Conservation (phyloP, 64 coral and sea anemone genomes). For the Trachythela sp. region DNA sequence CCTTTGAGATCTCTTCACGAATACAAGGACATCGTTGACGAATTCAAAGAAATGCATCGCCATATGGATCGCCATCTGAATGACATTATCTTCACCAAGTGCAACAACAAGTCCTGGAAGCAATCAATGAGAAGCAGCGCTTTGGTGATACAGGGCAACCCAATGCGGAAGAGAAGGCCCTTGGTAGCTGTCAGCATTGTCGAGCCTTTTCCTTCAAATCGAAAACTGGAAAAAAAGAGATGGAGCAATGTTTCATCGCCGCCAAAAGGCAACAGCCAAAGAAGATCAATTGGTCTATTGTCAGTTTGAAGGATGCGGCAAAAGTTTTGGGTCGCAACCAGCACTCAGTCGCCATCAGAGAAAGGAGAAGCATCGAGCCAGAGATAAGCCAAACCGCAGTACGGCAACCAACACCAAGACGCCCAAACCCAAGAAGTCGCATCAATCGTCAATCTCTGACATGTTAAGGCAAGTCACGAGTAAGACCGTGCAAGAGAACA, state of each 20-base stretch:
- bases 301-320: neutral
- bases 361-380: slow-evolving; percentile 10
- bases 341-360: neutral
- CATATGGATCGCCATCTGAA: neutral
- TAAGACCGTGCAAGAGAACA: no score
- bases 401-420: neutral
- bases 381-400: neutral
- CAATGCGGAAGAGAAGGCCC: neutral
- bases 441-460: slow-evolving; percentile 6
- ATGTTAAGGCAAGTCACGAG: neutral
- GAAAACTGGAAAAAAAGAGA: neutral
- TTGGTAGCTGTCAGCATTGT: neutral
- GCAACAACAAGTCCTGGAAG: no score
- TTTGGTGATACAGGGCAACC: neutral
- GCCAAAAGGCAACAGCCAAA: slow-evolving; percentile 18
- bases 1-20: neutral
- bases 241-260: neutral
- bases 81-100: no score
- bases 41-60: neutral
- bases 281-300: neutral
- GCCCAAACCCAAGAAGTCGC: neutral
- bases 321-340: neutral
- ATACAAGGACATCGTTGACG: neutral
- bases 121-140: neutral
- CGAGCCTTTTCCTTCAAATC: slow-evolving; percentile 17